Percentiles rank a stretch among this genome's conserved stretches.
phyloP scores from a whole-genome alignment of 2,888 invertebrate species.

The Allacma fusca region DNA sequence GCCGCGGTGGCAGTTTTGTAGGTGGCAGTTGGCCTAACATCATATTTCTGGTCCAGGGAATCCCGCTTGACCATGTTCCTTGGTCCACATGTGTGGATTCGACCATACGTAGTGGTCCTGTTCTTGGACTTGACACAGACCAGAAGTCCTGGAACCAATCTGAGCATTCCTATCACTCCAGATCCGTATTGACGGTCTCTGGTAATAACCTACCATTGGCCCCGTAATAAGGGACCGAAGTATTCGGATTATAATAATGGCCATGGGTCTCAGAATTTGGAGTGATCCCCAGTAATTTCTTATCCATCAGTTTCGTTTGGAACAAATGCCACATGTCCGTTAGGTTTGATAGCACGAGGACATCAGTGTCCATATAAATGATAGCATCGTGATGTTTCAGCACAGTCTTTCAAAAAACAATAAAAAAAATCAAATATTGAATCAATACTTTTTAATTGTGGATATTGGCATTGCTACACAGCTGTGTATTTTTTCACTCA shows the following conservation, averaged over 20 bases:
- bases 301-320: slow-evolving; percentile 75
- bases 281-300: slow-evolving; percentile 87
- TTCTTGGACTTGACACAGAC: no score
- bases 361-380: slow-evolving; percentile 92
- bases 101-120: no score
- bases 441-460: not conserved
- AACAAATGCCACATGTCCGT: slow-evolving; percentile 87
- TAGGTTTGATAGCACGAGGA: slow-evolving; percentile 83
- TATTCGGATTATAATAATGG: slow-evolving; percentile 90
- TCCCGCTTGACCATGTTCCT: no score
- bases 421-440: not conserved
- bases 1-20: no score
- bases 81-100: no score
- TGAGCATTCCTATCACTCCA: no score
- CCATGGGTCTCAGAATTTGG: slow-evolving; percentile 89
- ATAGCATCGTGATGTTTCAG: slow-evolving; percentile 77
- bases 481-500: not conserved
- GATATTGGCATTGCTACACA: not conserved
- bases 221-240: slow-evolving; percentile 13
- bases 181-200: not conserved
- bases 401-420: not conserved
- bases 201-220: not conserved
- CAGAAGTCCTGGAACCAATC: no score
- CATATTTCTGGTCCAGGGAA: no score
- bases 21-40: no score